A percentile compares a stretch with the other conserved stretches of the same genome.
Conservation (phyloP, 2,888 invertebrate species). For the Limulus polyphemus region DNA sequence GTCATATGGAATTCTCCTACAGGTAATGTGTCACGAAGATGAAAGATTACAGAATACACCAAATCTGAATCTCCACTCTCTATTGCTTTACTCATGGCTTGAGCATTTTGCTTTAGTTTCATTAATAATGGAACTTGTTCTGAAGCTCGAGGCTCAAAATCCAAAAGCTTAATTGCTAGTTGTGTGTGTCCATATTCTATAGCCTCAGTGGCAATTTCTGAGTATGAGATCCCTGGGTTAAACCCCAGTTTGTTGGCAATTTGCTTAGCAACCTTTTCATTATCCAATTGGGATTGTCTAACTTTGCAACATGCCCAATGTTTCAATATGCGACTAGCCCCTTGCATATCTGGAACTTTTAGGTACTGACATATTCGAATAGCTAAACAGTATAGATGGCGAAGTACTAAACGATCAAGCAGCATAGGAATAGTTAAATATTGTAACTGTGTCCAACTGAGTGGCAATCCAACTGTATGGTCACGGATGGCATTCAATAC, state of each 20-base stretch:
- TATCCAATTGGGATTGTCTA: constrained; percentile 55
- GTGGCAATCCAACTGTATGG: constrained; percentile 72
- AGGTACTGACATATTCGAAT: constrained; percentile 79
- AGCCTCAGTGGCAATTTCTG: constrained; percentile 84
- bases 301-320: constrained; percentile 97
- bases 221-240: constrained; percentile 77
- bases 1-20: constrained; percentile 71
- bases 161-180: constrained; percentile 70
- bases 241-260: constrained; percentile 79
- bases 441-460: constrained; percentile 41
- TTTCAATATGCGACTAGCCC: constrained; percentile 71
- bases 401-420: constrained; percentile 71
- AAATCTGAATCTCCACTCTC: constrained; percentile 92
- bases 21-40: constrained; percentile 71
- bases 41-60: constrained; percentile 68
- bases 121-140: constrained; percentile 63
- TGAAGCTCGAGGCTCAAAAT: constrained; percentile 73
- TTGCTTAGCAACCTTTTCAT: constrained; percentile 73
- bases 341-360: constrained; percentile 61
- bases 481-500: constrained; percentile 82
- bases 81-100: constrained; percentile 77
- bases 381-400: constrained; percentile 79
- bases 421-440: constrained; percentile 57
- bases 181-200: constrained; percentile 74
- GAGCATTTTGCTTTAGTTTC: constrained; percentile 62